These are phyloP conservation scores for Channa argus DNA, from an alignment of 2,113 vertebrate species.

Conservation along the genomic window DNA sequence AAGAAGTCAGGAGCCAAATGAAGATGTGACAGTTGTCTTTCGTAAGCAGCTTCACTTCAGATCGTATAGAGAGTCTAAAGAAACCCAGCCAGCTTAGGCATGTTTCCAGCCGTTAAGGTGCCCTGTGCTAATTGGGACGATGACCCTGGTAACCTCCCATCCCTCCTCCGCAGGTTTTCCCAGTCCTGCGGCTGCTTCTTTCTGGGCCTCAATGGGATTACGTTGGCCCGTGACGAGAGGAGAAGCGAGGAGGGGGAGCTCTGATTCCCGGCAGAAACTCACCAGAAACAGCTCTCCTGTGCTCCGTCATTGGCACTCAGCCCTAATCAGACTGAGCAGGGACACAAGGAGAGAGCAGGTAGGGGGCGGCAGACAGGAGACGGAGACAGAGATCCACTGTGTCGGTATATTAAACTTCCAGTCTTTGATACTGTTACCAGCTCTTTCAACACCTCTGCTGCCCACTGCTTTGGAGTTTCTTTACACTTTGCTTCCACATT, in stretches of 20 bases:
- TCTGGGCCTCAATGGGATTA: constrained; percentile 88
- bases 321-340: constrained; percentile 43
- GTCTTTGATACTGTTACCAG: constrained; percentile 44
- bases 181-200: constrained; percentile 84
- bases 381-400: constrained; percentile 42
- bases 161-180: constrained; percentile 78
- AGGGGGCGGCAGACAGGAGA: constrained; percentile 20
- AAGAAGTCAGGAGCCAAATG: constrained; percentile 15
- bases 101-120: constrained; percentile 74
- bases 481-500: too few relatives aligned
- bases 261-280: constrained; percentile 79
- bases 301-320: constrained; percentile 44
- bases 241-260: constrained; percentile 4
- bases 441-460: background rate
- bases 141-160: constrained; percentile 69
- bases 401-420: constrained; percentile 55
- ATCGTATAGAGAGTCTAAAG: constrained; percentile 41
- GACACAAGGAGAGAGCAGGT: constrained; percentile 17
- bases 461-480: too few relatives aligned
- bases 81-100: constrained; percentile 47
- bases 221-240: constrained; percentile 50
- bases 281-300: constrained; percentile 85
- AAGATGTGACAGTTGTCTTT: constrained; percentile 50
- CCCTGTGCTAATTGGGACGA: constrained; percentile 88
- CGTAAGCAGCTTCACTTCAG: constrained; percentile 29